A percentile compares a stretch with the other conserved stretches of the same genome.
Evolutionary conservation across 2,113 vertebrate genomes (phyloP).

Genomic region (Nothoprocta pentlandii): DNA sequence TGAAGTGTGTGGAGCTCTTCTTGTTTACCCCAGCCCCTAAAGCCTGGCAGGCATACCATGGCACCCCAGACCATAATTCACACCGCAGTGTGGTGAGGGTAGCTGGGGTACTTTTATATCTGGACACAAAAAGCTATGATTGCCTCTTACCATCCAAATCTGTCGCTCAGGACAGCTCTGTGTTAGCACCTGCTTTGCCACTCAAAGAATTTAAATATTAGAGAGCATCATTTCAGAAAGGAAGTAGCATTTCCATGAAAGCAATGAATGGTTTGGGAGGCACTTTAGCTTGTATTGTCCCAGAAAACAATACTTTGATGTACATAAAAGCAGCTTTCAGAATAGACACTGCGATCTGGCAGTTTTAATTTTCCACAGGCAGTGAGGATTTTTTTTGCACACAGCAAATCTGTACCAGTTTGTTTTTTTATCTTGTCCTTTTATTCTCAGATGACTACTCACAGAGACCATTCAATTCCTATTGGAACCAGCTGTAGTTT

Average conservation of each 20-base stretch:
- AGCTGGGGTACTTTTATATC: neutral
- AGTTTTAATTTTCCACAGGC: neutral
- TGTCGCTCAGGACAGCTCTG: neutral
- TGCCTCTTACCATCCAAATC: neutral
- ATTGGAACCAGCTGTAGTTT: slow-evolving; percentile 26
- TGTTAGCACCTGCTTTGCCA: neutral
- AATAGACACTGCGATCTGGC: neutral
- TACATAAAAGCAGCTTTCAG: slow-evolving; percentile 17
- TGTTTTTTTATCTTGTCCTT: neutral
- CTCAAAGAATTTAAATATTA: neutral
- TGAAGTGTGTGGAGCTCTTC: neutral
- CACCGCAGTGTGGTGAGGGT: neutral
- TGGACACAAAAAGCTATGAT: neutral
- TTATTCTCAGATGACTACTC: neutral
- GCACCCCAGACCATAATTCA: neutral
- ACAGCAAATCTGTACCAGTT: neutral
- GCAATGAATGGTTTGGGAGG: neutral
- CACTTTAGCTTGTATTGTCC: neutral
- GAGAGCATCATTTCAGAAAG: neutral
- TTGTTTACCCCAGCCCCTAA: neutral
- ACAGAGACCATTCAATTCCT: neutral
- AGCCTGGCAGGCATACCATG: neutral
- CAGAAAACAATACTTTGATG: neutral
- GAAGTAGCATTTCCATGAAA: neutral
- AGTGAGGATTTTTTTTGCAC: neutral